Percentiles rank a stretch among this genome's conserved stretches.
Evolutionary conservation across 2,888 invertebrate genomes (phyloP).

Genomic region (Elysia crispata): DNA sequence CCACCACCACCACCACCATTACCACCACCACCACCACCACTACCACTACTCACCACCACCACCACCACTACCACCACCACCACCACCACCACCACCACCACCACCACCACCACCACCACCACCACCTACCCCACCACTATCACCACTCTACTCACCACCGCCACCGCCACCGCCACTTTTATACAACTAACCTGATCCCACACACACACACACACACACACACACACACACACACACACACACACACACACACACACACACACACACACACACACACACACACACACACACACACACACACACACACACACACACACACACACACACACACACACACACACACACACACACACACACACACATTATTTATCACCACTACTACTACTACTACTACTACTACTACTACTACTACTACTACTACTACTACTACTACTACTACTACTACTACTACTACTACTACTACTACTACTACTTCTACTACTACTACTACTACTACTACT

Average conservation of each 20-base stretch:
- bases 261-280: slow-evolving; percentile 21
- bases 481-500: slow-evolving; percentile 33
- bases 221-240: not conserved
- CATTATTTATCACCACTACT: not conserved
- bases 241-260: slow-evolving; percentile 10
- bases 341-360: too few relatives aligned
- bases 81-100: not conserved
- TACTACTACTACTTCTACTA: slow-evolving; percentile 38
- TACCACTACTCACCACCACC: too few relatives aligned
- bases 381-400: not conserved
- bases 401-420: slow-evolving; percentile 7
- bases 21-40: too few relatives aligned
- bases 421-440: slow-evolving; percentile 35
- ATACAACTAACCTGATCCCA: too few relatives aligned
- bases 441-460: slow-evolving; percentile 20
- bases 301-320: slow-evolving; percentile 25
- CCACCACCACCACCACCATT: not conserved
- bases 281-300: slow-evolving; percentile 22
- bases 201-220: too few relatives aligned
- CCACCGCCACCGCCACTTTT: not conserved
- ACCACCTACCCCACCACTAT: too few relatives aligned
- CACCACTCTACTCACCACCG: too few relatives aligned
- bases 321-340: slow-evolving; percentile 4
- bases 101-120: not conserved
- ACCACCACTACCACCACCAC: not conserved